A percentile compares a stretch with the other conserved stretches of the same genome.
Conservation (phyloP, 1,140 invertebrate species). For the Tetragonula clypearis region DNA sequence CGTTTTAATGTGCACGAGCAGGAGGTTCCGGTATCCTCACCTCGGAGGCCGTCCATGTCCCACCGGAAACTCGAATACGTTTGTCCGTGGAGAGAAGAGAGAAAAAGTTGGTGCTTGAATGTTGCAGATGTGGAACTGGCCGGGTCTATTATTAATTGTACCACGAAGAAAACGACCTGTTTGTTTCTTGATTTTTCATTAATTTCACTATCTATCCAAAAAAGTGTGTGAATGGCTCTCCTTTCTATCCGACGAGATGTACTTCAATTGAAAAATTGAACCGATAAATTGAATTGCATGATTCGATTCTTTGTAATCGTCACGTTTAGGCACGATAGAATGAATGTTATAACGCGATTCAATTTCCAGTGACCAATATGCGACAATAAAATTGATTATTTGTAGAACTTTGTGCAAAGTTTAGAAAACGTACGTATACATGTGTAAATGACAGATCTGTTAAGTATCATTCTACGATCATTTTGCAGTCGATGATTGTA, state of each 20-base stretch:
- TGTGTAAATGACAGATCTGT: too few relatives aligned
- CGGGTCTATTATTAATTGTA: too few relatives aligned
- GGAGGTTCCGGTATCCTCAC: conserved; percentile 40
- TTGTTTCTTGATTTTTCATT: too few relatives aligned
- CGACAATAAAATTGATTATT: too few relatives aligned
- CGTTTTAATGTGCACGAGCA: conserved; percentile 56
- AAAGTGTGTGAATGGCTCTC: too few relatives aligned
- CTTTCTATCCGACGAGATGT: too few relatives aligned
- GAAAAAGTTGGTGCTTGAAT: not conserved
- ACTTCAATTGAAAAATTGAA: not conserved
- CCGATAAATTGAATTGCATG: not conserved
- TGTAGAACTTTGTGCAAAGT: not conserved
- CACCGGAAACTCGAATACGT: not conserved
- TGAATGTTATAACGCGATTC: not conserved
- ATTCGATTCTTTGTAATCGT: not conserved
- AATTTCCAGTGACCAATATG: too few relatives aligned
- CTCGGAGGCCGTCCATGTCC: not conserved
- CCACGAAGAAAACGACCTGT: too few relatives aligned
- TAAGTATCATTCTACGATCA: too few relatives aligned
- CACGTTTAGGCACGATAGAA: not conserved
- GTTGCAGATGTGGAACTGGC: not conserved
- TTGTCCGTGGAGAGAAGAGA: not conserved
- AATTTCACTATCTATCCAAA: too few relatives aligned
- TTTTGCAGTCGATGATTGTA: not conserved
- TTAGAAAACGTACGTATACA: too few relatives aligned